These are phyloP conservation scores for Temnothorax nylanderi DNA, from an alignment of 1,140 invertebrate species.

Conservation along the genomic window DNA sequence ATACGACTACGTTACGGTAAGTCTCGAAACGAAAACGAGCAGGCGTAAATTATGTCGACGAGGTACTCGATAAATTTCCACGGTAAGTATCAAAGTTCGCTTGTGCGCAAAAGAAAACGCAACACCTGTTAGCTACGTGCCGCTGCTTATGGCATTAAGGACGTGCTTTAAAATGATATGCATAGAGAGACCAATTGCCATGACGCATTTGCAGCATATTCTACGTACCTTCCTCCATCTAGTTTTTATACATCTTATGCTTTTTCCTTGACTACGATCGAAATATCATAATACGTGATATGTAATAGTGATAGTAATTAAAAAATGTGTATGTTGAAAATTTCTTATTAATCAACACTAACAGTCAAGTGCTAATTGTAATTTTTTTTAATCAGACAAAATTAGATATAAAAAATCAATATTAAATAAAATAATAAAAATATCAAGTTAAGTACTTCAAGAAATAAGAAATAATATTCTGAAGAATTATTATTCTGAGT, in stretches of 20 bases:
- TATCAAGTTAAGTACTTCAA: not conserved
- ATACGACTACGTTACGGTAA: conserved; percentile 41
- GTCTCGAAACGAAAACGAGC: conserved; percentile 52
- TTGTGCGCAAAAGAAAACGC: conserved; percentile 71
- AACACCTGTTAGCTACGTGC: conserved; percentile 81
- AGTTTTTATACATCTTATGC: not conserved
- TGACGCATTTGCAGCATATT: conserved; percentile 37
- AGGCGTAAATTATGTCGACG: conserved; percentile 75
- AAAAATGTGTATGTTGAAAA: not conserved
- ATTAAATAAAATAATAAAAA: not conserved
- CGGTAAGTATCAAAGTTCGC: conserved; percentile 78
- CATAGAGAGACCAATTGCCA: conserved; percentile 76
- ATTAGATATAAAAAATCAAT: not conserved
- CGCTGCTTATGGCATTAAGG: conserved; percentile 79
- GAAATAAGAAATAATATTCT: not conserved
- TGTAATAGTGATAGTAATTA: not conserved
- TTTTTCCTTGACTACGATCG: not conserved
- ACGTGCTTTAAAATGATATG: conserved; percentile 82
- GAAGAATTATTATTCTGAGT: not conserved
- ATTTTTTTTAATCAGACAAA: not conserved
- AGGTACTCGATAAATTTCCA: conserved; percentile 76
- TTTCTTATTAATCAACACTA: not conserved
- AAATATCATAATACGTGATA: not conserved
- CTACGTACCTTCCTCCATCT: not conserved
- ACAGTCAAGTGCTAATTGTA: not conserved